A percentile compares a stretch with the other conserved stretches of the same genome.
Conservation (phyloP, 2,888 invertebrate species). For the Lapara coniferarum region DNA sequence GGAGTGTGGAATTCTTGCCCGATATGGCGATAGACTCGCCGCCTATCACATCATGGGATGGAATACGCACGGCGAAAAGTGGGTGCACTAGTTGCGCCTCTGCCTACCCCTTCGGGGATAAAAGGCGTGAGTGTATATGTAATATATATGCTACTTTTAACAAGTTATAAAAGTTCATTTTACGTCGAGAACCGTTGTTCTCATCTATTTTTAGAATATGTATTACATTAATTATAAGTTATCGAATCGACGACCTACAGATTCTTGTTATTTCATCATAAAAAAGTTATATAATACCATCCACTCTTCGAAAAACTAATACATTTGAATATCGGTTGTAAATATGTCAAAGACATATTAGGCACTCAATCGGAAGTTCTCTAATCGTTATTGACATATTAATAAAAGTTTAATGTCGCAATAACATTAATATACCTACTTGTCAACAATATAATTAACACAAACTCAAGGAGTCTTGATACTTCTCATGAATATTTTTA, state of each 20-base stretch:
- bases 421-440: background rate
- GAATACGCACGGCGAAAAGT: too few species aligned
- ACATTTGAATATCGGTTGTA: background rate
- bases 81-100: too few species aligned
- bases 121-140: too few species aligned
- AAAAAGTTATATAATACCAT: background rate
- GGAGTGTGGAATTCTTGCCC: too few species aligned
- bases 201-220: too few species aligned
- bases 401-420: background rate
- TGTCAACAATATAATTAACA: conserved; percentile 3
- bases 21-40: too few species aligned
- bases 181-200: too few species aligned
- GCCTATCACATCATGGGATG: too few species aligned
- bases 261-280: background rate
- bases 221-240: background rate
- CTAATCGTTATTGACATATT: background rate
- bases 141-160: too few species aligned
- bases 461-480: background rate
- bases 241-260: background rate
- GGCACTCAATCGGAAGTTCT: background rate
- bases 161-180: too few species aligned
- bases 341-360: background rate
- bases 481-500: too few species aligned
- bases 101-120: too few species aligned
- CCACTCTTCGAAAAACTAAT: background rate